Percentiles rank a stretch among this genome's conserved stretches.
Evolutionary conservation across 1,140 invertebrate species (phyloP).

Genomic region (Daktulosphaira vitifoliae): DNA sequence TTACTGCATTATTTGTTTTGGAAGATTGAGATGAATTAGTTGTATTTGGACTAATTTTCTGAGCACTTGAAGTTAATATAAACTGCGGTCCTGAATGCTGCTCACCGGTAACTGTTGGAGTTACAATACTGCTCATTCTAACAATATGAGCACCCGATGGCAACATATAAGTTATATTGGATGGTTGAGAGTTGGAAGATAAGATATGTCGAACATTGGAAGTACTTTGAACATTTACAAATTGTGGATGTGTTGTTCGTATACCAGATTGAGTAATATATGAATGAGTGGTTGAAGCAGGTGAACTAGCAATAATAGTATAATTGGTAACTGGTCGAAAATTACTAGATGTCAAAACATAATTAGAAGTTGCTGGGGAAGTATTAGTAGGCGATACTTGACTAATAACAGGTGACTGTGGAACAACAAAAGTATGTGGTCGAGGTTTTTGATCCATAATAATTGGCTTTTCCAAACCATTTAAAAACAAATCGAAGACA

Average conservation of each 20-base stretch:
- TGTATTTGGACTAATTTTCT: neutral
- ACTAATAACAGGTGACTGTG: no score
- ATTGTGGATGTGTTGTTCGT: neutral
- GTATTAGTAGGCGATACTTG: neutral
- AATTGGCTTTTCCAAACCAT: no score
- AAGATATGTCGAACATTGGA: neutral
- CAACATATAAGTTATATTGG: conserved; percentile 11
- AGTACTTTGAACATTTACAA: neutral
- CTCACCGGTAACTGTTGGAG: neutral
- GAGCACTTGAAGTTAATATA: neutral
- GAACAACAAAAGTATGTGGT: no score
- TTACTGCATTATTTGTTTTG: neutral
- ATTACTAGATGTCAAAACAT: neutral
- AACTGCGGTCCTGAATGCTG: neutral
- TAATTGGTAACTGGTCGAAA: conserved; percentile 5
- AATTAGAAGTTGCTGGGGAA: neutral
- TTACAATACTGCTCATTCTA: neutral
- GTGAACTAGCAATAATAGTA: neutral
- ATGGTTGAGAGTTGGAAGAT: neutral
- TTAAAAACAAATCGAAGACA: no score
- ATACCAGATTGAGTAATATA: neutral
- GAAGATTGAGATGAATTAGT: neutral
- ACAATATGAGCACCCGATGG: conserved; percentile 26
- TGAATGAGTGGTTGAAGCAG: neutral
- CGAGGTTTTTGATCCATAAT: no score